These are phyloP conservation scores for Alcis repandata DNA, from an alignment of 2,888 invertebrate species.

Conservation along the genomic window DNA sequence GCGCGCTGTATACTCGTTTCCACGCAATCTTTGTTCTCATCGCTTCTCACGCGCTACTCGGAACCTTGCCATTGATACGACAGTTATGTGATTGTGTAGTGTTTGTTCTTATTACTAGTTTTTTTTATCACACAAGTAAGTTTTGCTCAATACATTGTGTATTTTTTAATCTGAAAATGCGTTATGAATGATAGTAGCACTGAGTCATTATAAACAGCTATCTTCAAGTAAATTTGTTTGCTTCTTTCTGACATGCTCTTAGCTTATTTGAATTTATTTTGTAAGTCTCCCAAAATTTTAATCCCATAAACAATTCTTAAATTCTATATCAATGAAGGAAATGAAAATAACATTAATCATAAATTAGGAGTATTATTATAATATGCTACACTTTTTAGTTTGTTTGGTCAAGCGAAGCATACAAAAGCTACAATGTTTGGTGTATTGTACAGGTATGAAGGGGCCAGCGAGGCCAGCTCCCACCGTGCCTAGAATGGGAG, in stretches of 20 bases:
- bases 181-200: conserved; percentile 23
- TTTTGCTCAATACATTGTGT: conserved; percentile 16
- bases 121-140: conserved; percentile 42
- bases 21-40: conserved; percentile 32
- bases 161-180: conserved; percentile 8
- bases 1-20: conserved; percentile 28
- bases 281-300: neutral
- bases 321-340: no score
- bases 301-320: no score
- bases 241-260: neutral
- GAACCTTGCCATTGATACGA: conserved; percentile 49
- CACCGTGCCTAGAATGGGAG: conserved; percentile 73
- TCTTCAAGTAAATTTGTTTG: conserved; percentile 5
- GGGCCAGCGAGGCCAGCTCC: conserved; percentile 88
- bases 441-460: conserved; percentile 83
- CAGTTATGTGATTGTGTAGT: conserved; percentile 48
- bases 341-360: no score
- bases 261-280: neutral
- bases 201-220: conserved; percentile 40
- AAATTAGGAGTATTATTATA: neutral
- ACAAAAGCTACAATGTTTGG: neutral
- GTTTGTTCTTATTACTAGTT: conserved; percentile 29
- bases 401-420: neutral
- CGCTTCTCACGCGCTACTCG: conserved; percentile 35
- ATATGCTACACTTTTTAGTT: neutral